Base-by-base conservation (phyloP, 2,888 invertebrate genomes). In the Syrista parreyssii region DNA sequence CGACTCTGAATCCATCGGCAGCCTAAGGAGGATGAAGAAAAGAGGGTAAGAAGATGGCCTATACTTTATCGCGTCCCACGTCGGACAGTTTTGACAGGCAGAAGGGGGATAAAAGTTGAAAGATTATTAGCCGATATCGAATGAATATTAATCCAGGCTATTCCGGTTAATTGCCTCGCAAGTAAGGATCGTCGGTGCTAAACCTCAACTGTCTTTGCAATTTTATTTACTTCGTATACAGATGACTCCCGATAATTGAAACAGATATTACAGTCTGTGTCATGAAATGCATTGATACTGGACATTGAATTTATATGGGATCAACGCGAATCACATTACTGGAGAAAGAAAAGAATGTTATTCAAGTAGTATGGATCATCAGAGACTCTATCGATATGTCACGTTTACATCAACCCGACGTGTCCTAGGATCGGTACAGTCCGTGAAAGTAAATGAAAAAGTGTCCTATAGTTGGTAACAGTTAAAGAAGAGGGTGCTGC, bases 401-500 rank as follows among this genome's bases (percentile, higher is more conserved):
- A 55, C 55, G 55, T 55, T 55, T 23, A 23, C 55, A 55, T 55
- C 55, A 6, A 9, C 55, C 55, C 23, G 23, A 55, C 55, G 55
- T 23, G 15, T 55, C 23, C 55, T 23, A 3, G 23, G 23, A 55
- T 55, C 55, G 55, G 55, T 55, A 23, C 55, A 55, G 55, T 55
- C 79, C 73, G 77, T 40, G 68, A 73, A 75, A 77, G 30, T 23
- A 55, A 73, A 68, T 40, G 68, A 35, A n/a, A 33, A 69, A 33
- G 12, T n/a, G 35, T 68, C 68, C 68, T 55, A 76, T 4, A 55
- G 36, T 74, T 75, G 73, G 75, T 73, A 68, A 68, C 73, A 72
- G 75, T 75, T 75, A 73, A 74, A 68, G 74, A 40, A 75, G 76
- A 68, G 68, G 34, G 68, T 75, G 55, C 55, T 55, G 55, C 55